These are phyloP conservation scores for Urocolius indicus DNA, from an alignment of 2,113 vertebrate species.

Conservation along the genomic window DNA sequence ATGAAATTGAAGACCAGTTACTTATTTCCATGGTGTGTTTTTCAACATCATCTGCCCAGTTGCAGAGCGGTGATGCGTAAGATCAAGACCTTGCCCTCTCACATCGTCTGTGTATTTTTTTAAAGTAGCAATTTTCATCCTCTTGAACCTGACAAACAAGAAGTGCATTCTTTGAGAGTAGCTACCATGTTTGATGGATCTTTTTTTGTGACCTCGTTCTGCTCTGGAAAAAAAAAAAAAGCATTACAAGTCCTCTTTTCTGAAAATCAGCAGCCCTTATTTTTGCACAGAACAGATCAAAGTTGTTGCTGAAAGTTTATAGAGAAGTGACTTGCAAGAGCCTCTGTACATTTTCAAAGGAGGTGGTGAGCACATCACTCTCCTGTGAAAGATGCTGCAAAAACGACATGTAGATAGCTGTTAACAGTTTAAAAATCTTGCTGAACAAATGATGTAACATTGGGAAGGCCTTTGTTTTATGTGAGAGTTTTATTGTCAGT, in stretches of 20 bases:
- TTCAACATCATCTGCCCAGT: background rate
- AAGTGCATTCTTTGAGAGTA: constrained; percentile 26
- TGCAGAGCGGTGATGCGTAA: background rate
- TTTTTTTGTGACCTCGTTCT: constrained; percentile 34
- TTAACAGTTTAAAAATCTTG: background rate
- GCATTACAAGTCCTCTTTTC: background rate
- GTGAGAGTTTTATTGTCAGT: background rate
- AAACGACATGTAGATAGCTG: background rate
- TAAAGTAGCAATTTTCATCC: constrained; percentile 6
- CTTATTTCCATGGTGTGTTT: constrained; percentile 4
- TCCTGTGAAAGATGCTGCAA: background rate
- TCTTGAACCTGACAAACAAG: constrained; percentile 31
- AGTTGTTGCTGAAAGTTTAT: background rate
- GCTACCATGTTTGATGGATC: background rate
- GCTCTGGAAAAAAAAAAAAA: background rate
- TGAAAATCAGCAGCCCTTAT: constrained; percentile 11
- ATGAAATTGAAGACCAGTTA: background rate
- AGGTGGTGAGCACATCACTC: background rate
- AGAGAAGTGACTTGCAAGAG: background rate
- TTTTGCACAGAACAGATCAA: constrained; percentile 27
- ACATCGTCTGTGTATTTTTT: background rate
- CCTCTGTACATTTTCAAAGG: background rate
- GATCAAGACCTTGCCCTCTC: constrained; percentile 27
- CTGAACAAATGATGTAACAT: background rate
- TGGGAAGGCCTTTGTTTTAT: background rate